Base-by-base conservation (phyloP, 2,888 invertebrate species). In the Dryococelus australis region DNA sequence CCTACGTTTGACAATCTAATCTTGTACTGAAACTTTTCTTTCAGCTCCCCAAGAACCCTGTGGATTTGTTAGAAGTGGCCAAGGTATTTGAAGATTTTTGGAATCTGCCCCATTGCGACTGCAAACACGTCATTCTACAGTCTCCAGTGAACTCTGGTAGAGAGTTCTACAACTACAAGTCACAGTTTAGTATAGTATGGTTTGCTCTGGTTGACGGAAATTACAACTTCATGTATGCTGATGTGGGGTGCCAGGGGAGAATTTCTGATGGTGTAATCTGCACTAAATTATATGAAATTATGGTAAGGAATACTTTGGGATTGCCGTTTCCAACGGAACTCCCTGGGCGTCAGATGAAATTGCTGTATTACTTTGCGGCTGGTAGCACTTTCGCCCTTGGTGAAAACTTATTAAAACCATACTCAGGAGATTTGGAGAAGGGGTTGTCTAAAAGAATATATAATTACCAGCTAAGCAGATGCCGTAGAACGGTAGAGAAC, bases 331-430 rank as follows among this genome's bases (percentile, higher is more conserved):
- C 79, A 6, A 8, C n/a, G n/a, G 79, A 79, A 79, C 79, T 79
- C n/a, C 20, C 79, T 79, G 79, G 79, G 27, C 9, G 79, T 79
- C 79, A 79, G 27, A 79, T 24, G 27, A 79, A 79, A 79, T 20
- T 79, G 26, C 79, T 24, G 5, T n/a, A 79, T 27, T 79, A 16
- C 12, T 79, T 79, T 27, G 79, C 79, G 10, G 79, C 79, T 26
- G 79, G 20, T 24, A 79, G 4, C 20, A 24, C 79, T 24, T 79
- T 79, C 27, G 79, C 79, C 20, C 9, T n/a, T 79, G 9, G 79
- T 24, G 79, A 79, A 79, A 79, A 79, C 27, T 16, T 79, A 79
- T 26, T 79, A 79, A 79, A 79, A 79, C 79, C 79, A 79, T 79
- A 79, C n/a, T 12, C 79, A 79, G 79, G 6, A n/a, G n/a, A n/a